A percentile compares a stretch with the other conserved stretches of the same genome.
Evolutionary conservation across 2,797 vertebrate species (phyloP).

Genomic region (Decapterus maruadsi): DNA sequence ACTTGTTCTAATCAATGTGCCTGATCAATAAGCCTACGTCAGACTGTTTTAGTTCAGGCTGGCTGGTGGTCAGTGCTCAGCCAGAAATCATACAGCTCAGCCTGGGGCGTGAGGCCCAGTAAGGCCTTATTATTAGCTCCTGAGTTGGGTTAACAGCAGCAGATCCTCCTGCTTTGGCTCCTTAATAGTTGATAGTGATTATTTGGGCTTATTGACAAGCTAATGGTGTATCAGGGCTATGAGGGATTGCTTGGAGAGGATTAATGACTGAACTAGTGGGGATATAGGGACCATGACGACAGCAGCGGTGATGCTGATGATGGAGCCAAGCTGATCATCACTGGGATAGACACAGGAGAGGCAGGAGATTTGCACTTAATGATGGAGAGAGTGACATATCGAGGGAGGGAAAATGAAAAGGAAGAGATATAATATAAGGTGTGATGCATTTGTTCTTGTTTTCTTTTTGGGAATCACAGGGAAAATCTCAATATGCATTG

Average conservation of each 20-base stretch:
- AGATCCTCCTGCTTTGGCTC: constrained; percentile 65
- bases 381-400: constrained; percentile 10
- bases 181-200: constrained; percentile 68
- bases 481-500: neutral
- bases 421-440: neutral
- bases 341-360: constrained; percentile 25
- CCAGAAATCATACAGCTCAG: constrained; percentile 62
- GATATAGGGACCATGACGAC: constrained; percentile 54
- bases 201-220: constrained; percentile 79
- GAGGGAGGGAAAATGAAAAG: neutral
- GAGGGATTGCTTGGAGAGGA: constrained; percentile 76
- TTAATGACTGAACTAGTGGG: constrained; percentile 61
- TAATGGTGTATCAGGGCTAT: constrained; percentile 72
- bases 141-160: constrained; percentile 45
- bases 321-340: constrained; percentile 56
- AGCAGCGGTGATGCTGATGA: constrained; percentile 41
- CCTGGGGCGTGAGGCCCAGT: constrained; percentile 37
- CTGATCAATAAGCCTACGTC: constrained; percentile 75
- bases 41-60: constrained; percentile 54
- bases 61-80: constrained; percentile 55
- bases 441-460: neutral
- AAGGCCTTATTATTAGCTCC: constrained; percentile 62
- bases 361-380: constrained; percentile 33
- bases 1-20: constrained; percentile 58
- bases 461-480: neutral